phyloP scores from a whole-genome alignment of 2,888 invertebrate genomes.

The Hirtodrosophila confusa region DNA sequence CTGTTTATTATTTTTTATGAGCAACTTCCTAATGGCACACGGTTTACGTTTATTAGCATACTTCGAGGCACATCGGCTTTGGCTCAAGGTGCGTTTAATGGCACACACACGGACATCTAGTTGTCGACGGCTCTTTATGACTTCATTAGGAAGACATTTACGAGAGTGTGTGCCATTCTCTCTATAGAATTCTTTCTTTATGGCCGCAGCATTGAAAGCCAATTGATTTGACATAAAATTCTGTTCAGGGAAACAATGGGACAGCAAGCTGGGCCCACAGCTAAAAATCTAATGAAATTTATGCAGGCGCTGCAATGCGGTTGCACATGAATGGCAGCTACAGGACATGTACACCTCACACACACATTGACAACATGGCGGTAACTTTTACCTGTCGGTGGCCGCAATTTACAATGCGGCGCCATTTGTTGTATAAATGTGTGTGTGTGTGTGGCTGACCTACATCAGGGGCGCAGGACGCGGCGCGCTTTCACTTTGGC shows the following conservation, averaged over 20 bases:
- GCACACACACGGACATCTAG: conserved; percentile 56
- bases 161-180: conserved; percentile 33
- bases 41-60: conserved; percentile 77
- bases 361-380: conserved; percentile 24
- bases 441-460: conserved; percentile 20
- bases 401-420: conserved; percentile 60
- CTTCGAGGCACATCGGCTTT: conserved; percentile 60
- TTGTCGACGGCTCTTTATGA: conserved; percentile 69
- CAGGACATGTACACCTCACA: conserved; percentile 43
- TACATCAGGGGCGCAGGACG: background rate
- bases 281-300: conserved; percentile 77
- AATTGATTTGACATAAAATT: conserved; percentile 70
- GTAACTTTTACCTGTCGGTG: conserved; percentile 69
- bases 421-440: conserved; percentile 32
- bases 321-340: conserved; percentile 63
- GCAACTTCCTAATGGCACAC: conserved; percentile 58
- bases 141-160: conserved; percentile 69
- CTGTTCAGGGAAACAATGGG: conserved; percentile 40
- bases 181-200: conserved; percentile 15
- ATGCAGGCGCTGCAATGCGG: conserved; percentile 77
- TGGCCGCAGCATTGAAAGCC: conserved; percentile 52
- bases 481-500: conserved; percentile 51
- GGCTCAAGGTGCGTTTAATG: conserved; percentile 52
- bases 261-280: conserved; percentile 45
- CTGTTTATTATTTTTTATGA: conserved; percentile 53